Evolutionary conservation across 2,797 vertebrate genomes (phyloP), one percentile per base, ranked within the genome.

Genomic region (Caiman crocodilus): DNA sequence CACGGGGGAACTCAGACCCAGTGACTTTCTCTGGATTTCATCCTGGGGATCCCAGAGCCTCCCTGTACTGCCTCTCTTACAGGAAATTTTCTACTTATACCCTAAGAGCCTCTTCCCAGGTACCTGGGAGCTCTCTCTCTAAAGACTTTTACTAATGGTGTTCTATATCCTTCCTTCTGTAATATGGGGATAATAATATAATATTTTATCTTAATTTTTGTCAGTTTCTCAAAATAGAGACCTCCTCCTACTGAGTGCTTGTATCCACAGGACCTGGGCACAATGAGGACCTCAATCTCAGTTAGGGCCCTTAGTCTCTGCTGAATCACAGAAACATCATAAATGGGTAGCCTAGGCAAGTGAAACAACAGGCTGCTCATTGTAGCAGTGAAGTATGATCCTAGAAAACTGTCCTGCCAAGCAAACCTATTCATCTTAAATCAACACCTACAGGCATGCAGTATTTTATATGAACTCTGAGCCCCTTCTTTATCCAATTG

Each of bases 381-480:
- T 0, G 1, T 17, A 26, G 87, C 59, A 94, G 71, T 0, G 0
- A 90, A 88, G 63, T 28, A 91, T 63, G 42, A 86, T 14, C 77
- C 59, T 67, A 85, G 79, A 84, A 94, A 73, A 81, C 65, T 0
- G 0, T 77, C 57, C 85, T 60, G 74, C 76, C 2, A 2, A n/a
- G 63, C 82, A 30, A 85, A 82, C 26, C 35, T 50, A 67, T 92
- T 79, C 1, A 0, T 88, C 80, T 88, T 65, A 81, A 81, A 86
- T 92, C 94, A 88, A 23, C 74, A 93, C 50, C 56, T 83, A 65
- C 84, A 67, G 84, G 57, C 82, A 83, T 59, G 78, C 16, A 1
- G 1, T 14, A 32, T 59, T 76, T 61, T 18, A 55, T 67, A 35
- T 67, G 65, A 94, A 78, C 63, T 7, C 16, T 15, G 50, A 76